phyloP scores from a whole-genome alignment of 2,888 invertebrate species.

The Parasteatoda lunata region DNA sequence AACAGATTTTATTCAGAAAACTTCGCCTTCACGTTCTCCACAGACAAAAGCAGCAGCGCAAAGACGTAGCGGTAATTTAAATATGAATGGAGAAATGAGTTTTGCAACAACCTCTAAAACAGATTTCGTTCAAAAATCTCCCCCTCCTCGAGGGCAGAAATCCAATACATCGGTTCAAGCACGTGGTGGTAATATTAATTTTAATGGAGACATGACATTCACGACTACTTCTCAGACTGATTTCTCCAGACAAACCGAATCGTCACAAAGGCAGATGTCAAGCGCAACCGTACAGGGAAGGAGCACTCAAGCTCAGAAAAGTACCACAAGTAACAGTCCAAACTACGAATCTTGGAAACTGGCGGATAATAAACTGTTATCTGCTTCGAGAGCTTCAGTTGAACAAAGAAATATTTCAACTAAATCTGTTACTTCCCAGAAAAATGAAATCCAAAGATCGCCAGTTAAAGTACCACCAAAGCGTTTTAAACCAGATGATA shows the following conservation, averaged over 20 bases:
- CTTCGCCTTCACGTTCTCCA: neutral
- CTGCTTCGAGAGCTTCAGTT: neutral
- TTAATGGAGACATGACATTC: neutral
- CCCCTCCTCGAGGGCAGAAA: neutral
- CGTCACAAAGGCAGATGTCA: neutral
- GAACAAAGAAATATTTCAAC: neutral
- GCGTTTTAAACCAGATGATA: constrained; percentile 51
- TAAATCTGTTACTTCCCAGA: neutral
- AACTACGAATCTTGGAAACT: constrained; percentile 17
- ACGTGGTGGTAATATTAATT: neutral
- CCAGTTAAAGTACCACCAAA: neutral
- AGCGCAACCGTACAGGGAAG: neutral
- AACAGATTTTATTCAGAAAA: neutral
- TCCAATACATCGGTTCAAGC: neutral
- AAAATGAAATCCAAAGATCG: neutral
- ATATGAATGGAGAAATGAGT: neutral
- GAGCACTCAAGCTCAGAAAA: neutral
- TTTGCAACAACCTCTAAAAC: constrained; percentile 25
- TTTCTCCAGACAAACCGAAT: neutral
- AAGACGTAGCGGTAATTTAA: neutral
- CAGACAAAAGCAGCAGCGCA: neutral
- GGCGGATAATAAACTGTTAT: neutral
- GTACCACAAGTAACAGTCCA: neutral
- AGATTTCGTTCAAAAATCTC: constrained; percentile 1
- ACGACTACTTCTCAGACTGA: neutral